These are phyloP conservation scores for Circus cinereus DNA, from an alignment of 2,797 vertebrate species.

Conservation along the genomic window DNA sequence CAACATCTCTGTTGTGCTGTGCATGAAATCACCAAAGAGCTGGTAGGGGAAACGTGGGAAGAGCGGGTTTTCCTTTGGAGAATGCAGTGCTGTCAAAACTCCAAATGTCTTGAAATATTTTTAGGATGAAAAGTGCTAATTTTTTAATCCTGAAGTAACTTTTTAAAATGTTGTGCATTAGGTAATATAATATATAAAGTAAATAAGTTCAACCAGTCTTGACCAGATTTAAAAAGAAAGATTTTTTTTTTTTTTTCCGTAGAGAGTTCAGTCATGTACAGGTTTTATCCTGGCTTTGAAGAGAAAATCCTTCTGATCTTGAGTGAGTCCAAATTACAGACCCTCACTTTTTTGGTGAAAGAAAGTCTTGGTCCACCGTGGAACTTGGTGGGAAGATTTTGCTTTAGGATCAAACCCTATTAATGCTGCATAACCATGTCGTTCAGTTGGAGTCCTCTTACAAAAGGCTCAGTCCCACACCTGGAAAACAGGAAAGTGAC, in stretches of 20 bases:
- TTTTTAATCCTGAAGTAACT: not conserved
- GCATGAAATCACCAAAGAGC: not conserved
- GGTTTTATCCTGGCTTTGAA: not conserved
- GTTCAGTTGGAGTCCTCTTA: not conserved
- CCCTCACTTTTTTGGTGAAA: not conserved
- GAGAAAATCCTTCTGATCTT: not conserved
- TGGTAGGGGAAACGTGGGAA: not conserved
- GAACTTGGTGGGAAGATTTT: not conserved
- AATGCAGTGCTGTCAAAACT: not conserved
- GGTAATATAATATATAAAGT: not conserved
- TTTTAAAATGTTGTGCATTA: not conserved
- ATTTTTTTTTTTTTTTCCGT: not conserved
- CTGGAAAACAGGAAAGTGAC: not conserved
- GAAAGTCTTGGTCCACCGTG: not conserved
- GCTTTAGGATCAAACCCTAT: not conserved
- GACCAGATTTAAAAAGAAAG: not conserved
- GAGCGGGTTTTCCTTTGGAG: not conserved
- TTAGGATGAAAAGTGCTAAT: not conserved
- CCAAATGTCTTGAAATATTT: not conserved
- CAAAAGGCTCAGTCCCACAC: not conserved
- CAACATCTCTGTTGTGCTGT: rapidly evolving
- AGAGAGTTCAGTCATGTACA: not conserved
- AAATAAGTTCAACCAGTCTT: not conserved
- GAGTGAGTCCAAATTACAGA: not conserved
- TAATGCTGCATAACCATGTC: not conserved